Evolutionary conservation across 1,140 invertebrate species (phyloP).

Genomic region (Stenopsyche tienmushanensis): DNA sequence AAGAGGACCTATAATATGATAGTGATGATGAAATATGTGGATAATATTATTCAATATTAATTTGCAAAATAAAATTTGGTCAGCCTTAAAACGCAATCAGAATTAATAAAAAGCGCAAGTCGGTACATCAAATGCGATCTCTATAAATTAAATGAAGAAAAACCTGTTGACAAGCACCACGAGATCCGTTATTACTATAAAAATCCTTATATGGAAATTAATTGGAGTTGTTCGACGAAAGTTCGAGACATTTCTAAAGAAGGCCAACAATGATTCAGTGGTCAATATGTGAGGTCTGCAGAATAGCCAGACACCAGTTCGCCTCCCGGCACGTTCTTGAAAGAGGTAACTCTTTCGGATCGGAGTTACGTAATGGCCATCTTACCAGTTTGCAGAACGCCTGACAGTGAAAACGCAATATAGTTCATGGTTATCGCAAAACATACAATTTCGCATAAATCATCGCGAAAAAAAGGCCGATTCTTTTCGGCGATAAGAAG

Average conservation of each 20-base stretch:
- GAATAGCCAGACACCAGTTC: conserved; percentile 17
- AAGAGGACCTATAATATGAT: no score
- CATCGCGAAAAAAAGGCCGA: neutral
- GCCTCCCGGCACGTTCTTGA: conserved; percentile 14
- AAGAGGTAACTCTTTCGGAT: conserved; percentile 5
- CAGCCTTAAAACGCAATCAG: no score
- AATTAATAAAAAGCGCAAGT: no score
- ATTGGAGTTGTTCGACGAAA: neutral
- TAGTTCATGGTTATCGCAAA: neutral
- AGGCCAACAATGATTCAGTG: conserved; percentile 11
- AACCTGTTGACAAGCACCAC: no score
- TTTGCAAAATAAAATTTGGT: no score
- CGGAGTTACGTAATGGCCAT: neutral
- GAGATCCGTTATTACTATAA: no score
- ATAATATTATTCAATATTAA: no score
- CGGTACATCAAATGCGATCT: neutral
- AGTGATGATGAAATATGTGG: no score
- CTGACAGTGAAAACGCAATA: conserved; percentile 15
- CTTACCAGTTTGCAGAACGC: neutral
- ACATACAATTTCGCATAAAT: neutral
- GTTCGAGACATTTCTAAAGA: neutral
- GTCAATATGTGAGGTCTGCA: neutral
- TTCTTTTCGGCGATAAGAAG: neutral
- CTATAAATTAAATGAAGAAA: no score
- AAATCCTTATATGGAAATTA: no score